These are phyloP conservation scores for Odocoileus virginianus DNA, from an alignment of 2,113 vertebrate genomes.

Conservation along the genomic window DNA sequence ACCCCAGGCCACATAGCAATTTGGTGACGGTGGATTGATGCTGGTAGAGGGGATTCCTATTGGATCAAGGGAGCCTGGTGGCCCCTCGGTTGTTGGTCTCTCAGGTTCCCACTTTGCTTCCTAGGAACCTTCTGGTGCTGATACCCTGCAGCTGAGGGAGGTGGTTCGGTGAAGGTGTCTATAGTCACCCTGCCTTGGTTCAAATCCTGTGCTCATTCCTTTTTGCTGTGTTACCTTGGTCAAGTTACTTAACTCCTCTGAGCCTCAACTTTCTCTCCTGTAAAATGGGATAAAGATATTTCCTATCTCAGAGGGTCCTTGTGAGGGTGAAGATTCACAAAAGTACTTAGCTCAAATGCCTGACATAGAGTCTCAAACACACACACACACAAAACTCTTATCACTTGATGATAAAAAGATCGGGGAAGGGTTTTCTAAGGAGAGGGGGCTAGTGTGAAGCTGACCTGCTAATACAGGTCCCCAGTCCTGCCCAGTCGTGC, in stretches of 20 bases:
- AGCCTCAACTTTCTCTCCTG: neutral
- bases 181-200: neutral
- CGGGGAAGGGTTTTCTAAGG: neutral
- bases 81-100: neutral
- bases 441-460: neutral
- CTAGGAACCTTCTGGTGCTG: neutral
- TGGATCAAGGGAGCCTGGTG: fast-evolving
- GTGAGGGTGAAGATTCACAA: neutral
- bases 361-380: neutral
- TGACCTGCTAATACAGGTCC: neutral
- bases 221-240: neutral
- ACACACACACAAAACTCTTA: neutral
- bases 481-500: neutral
- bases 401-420: neutral
- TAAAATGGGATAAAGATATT: neutral
- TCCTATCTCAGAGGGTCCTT: neutral
- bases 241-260: neutral
- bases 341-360: neutral
- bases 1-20: neutral
- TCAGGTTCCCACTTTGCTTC: neutral
- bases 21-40: neutral
- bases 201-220: neutral
- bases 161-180: neutral
- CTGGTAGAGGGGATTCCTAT: neutral
- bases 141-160: neutral